A percentile compares a stretch with the other conserved stretches of the same genome.
Conservation (phyloP, 2,797 vertebrate species). For the Macrochelys suwanniensis region DNA sequence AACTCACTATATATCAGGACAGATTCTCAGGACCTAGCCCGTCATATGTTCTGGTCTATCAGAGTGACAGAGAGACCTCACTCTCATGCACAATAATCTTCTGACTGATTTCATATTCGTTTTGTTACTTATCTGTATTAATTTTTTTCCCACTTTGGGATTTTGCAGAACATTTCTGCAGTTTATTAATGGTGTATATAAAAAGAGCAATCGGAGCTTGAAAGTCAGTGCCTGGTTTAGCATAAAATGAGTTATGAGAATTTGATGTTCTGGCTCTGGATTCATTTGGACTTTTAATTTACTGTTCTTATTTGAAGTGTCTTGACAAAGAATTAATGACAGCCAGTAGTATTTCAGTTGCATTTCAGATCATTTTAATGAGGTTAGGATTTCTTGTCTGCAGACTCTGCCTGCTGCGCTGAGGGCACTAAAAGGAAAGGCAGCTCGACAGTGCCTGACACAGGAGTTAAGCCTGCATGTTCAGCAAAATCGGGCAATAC, state of each 20-base stretch:
- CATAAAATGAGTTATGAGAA: background rate
- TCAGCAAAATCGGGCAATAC: constrained; percentile 94
- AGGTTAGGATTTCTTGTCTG: constrained; percentile 44
- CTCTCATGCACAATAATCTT: background rate
- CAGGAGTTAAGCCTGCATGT: constrained; percentile 94
- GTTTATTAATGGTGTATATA: background rate
- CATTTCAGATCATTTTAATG: constrained; percentile 1
- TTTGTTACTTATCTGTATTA: background rate
- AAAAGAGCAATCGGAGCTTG: accelerated
- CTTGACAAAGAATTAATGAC: background rate
- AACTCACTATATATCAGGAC: background rate
- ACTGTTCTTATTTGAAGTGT: background rate
- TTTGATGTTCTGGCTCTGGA: background rate
- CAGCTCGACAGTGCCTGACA: constrained; percentile 95
- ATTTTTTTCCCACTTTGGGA: background rate
- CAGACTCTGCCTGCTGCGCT: constrained; percentile 95
- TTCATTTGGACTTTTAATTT: background rate
- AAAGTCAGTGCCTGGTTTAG: background rate
- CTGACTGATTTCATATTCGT: constrained; percentile 3
- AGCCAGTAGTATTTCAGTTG: background rate
- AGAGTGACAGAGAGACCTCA: background rate
- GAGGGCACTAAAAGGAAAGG: constrained; percentile 95
- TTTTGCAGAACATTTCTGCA: background rate
- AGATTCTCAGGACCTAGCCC: background rate
- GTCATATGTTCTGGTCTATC: background rate